phyloP scores from a whole-genome alignment of 2,113 vertebrate species.

The Rhabdomys dilectus region DNA sequence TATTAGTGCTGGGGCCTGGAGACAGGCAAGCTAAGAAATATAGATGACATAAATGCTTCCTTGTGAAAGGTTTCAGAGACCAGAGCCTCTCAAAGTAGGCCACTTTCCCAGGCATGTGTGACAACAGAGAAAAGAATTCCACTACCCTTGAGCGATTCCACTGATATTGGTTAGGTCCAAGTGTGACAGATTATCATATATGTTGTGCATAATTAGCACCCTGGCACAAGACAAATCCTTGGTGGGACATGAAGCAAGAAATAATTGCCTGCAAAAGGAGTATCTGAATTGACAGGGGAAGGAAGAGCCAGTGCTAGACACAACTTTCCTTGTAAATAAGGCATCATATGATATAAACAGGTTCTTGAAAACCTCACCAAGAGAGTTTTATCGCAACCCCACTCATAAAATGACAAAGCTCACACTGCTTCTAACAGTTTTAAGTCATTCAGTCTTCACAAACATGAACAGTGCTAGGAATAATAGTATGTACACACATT shows the following conservation, averaged over 20 bases:
- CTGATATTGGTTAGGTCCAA: not conserved
- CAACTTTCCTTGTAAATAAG: constrained; percentile 44
- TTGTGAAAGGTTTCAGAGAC: constrained; percentile 6
- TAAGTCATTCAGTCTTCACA: not conserved
- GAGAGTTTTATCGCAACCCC: not conserved
- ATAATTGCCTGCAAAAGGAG: constrained; percentile 24
- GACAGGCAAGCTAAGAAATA: constrained; percentile 50
- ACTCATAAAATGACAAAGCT: not conserved
- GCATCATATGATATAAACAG: not conserved
- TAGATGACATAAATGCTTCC: not conserved
- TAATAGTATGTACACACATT: not conserved
- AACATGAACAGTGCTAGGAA: not conserved
- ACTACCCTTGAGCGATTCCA: not conserved
- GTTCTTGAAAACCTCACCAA: not conserved
- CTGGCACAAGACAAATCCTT: constrained; percentile 24
- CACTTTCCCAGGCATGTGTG: not conserved
- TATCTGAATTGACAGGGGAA: constrained; percentile 39
- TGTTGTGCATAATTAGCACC: not conserved
- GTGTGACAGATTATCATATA: constrained; percentile 29
- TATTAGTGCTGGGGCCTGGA: constrained; percentile 4
- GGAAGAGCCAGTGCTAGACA: not conserved
- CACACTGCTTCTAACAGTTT: not conserved
- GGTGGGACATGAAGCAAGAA: not conserved
- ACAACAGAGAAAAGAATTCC: constrained; percentile 29
- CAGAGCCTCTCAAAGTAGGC: not conserved